These are phyloP conservation scores for Drosophila bipectinata DNA, from an alignment of 1,140 invertebrate species.

Conservation along the genomic window DNA sequence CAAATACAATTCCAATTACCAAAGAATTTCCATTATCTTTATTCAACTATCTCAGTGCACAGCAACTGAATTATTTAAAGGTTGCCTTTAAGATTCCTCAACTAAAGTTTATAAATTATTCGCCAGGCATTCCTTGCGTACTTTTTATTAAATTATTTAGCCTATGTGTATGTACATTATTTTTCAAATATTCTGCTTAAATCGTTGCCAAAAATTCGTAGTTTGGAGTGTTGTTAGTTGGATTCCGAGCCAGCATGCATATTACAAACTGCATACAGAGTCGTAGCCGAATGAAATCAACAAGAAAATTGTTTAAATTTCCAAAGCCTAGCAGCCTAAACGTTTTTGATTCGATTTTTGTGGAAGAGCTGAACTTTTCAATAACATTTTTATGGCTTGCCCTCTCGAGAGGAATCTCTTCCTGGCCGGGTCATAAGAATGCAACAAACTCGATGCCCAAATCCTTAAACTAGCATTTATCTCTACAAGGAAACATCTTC, in stretches of 20 bases:
- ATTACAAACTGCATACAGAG: conserved; percentile 28
- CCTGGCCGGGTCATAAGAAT: neutral
- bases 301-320: conserved; percentile 12
- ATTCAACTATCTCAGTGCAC: conserved; percentile 8
- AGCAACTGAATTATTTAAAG: conserved; percentile 31
- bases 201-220: conserved; percentile 60
- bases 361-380: conserved; percentile 6
- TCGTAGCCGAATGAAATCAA: conserved; percentile 13
- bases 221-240: conserved; percentile 14
- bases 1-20: conserved; percentile 19
- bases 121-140: conserved; percentile 2
- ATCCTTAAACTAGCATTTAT: neutral
- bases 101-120: conserved; percentile 25
- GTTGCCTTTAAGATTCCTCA: conserved; percentile 17
- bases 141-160: conserved; percentile 22
- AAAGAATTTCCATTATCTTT: conserved; percentile 18
- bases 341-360: conserved; percentile 50
- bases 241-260: conserved; percentile 1
- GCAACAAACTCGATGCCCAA: neutral
- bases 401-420: conserved; percentile 6
- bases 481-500: neutral
- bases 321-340: conserved; percentile 14
- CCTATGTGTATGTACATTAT: conserved; percentile 8
- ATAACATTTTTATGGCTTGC: conserved; percentile 28
- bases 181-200: conserved; percentile 19